Percentiles rank a stretch among this genome's conserved stretches.
These are phyloP conservation scores for Triplophysa rosa DNA, from an alignment of 2,113 vertebrate genomes.

Conservation along the genomic window DNA sequence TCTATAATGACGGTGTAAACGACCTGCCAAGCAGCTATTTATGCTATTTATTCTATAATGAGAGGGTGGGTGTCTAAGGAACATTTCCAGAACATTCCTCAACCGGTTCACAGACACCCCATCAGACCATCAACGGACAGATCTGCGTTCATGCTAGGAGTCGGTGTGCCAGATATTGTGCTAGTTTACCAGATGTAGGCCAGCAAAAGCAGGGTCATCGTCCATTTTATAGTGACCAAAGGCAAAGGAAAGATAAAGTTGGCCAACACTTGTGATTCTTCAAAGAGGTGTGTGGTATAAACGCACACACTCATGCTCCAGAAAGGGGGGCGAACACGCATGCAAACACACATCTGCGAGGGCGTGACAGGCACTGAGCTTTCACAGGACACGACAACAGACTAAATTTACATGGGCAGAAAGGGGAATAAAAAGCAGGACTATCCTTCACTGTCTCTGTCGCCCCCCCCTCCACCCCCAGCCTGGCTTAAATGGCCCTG, in stretches of 20 bases:
- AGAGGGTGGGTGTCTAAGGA: conserved; percentile 21
- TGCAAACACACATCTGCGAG: conserved; percentile 30
- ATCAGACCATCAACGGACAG: background rate
- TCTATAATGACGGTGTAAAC: conserved; percentile 1
- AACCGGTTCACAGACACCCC: background rate
- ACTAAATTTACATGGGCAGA: conserved; percentile 54
- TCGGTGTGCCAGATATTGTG: background rate
- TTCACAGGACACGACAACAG: conserved; percentile 23
- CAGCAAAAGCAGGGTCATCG: conserved; percentile 12
- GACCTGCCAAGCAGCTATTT: background rate
- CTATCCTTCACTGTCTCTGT: conserved; percentile 61
- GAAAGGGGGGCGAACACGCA: conserved; percentile 28
- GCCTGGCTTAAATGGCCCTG: conserved; percentile 48
- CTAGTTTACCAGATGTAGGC: conserved; percentile 25
- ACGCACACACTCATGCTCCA: conserved; percentile 13
- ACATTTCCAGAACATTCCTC: conserved; percentile 16
- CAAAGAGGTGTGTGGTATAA: conserved; percentile 1
- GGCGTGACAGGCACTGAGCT: conserved; percentile 32
- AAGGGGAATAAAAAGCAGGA: conserved; percentile 60
- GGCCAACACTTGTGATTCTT: background rate
- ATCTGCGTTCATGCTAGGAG: background rate
- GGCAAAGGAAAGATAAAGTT: conserved; percentile 22
- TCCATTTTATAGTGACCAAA: conserved; percentile 9
- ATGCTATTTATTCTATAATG: conserved; percentile 5
- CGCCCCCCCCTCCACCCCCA: background rate